Conservation (phyloP, 2,888 invertebrate genomes). For the Tricholauxania praeusta region DNA sequence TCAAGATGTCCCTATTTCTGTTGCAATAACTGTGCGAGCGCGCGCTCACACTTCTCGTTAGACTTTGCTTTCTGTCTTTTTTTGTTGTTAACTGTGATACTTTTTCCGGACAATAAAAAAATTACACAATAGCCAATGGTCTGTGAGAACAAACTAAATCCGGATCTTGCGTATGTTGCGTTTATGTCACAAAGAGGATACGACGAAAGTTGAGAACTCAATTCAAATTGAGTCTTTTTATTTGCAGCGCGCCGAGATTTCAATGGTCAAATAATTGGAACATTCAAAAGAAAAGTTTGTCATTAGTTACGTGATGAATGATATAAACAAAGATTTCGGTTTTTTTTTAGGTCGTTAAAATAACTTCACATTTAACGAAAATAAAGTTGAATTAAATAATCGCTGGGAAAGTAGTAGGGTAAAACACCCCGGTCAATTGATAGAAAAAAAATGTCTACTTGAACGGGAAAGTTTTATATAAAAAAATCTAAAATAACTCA, state of each 20-base stretch:
- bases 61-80: not conserved
- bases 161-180: constrained; percentile 35
- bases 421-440: too few species aligned
- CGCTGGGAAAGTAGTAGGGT: too few species aligned
- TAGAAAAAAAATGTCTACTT: too few species aligned
- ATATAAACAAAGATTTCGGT: constrained; percentile 21
- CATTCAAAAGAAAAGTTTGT: not conserved
- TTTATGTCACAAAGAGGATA: not conserved
- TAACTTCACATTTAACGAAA: too few species aligned
- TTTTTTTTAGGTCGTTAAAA: too few species aligned
- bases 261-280: constrained; percentile 17
- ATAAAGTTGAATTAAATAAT: too few species aligned
- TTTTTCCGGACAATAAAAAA: constrained; percentile 24
- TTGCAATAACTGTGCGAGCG: constrained; percentile 20
- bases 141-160: constrained; percentile 18
- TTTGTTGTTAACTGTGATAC: too few species aligned
- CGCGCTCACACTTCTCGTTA: constrained; percentile 2
- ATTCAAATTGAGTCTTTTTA: constrained; percentile 28
- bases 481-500: too few species aligned
- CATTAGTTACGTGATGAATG: not conserved
- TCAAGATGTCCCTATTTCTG: constrained; percentile 27
- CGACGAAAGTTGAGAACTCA: constrained; percentile 6
- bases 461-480: too few species aligned
- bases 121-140: constrained; percentile 33
- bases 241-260: constrained; percentile 27